Evolutionary conservation across 1,140 invertebrate genomes (phyloP).

Genomic region (Drosophila nebulosa): DNA sequence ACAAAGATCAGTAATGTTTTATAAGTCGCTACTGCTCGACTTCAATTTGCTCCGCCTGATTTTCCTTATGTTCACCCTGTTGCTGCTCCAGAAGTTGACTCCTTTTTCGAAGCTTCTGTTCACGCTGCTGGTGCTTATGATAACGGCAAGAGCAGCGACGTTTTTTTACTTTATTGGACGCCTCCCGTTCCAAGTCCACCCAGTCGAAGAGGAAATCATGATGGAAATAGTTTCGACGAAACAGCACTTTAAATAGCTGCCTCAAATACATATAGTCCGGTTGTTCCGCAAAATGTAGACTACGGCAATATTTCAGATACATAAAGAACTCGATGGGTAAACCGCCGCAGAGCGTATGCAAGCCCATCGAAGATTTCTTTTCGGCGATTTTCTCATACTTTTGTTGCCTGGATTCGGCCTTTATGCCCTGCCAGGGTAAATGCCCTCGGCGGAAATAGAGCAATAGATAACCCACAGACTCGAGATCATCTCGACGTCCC

Average conservation of each 20-base stretch:
- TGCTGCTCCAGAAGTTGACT: background rate
- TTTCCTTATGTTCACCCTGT: background rate
- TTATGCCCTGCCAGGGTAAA: conserved; percentile 94
- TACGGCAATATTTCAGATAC: conserved; percentile 96
- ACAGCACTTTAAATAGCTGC: conserved; percentile 39
- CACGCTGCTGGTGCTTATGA: background rate
- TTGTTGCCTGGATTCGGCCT: conserved; percentile 93
- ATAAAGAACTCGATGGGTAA: conserved; percentile 96
- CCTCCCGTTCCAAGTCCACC: conserved; percentile 25
- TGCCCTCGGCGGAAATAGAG: conserved; percentile 95
- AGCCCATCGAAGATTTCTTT: conserved; percentile 94
- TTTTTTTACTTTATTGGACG: background rate
- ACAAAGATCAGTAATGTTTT: background rate
- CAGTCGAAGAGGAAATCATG: conserved; percentile 51
- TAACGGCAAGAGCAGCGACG: background rate
- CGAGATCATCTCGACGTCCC: conserved; percentile 94
- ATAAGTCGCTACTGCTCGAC: background rate
- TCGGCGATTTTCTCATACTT: conserved; percentile 97
- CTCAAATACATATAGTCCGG: conserved; percentile 95
- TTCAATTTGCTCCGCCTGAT: background rate
- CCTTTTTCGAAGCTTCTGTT: background rate
- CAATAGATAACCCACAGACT: conserved; percentile 94
- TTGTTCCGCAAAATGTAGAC: conserved; percentile 93
- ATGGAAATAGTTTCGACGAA: conserved; percentile 16
- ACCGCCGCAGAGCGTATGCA: conserved; percentile 93